Base-by-base conservation (phyloP, 2,888 invertebrate genomes). In the Frankliniella fusca region DNA sequence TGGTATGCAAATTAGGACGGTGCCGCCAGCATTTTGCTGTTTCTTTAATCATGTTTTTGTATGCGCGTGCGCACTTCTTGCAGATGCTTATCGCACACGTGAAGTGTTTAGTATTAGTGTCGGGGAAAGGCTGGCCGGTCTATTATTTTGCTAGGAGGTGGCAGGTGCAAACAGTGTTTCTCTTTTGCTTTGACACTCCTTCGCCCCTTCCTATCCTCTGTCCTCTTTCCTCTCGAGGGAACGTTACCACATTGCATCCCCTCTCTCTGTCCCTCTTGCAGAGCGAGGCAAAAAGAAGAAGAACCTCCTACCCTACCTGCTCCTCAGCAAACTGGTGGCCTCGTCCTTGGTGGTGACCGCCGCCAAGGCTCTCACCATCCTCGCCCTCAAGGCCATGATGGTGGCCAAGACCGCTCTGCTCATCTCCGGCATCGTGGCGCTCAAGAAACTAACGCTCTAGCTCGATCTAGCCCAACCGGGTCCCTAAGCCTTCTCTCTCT, bases 331-430 rank as follows among this genome's bases (percentile, higher is more conserved):
- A n/a, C 61, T 61, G 86, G 93, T 95, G 86, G 95, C 95, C 9
- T 89, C 61, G 20, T 95, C 94, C 12, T 88, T 96, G 48, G 95
- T 95, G 28, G 90, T 96, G 81, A 87, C 95, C 82, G 95, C 95
- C 80, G 95, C 95, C 85, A 96, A 61, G 61, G 61, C 61, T n/a
- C 61, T 61, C 61, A 61, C 61, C 61, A 61, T 61, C 61, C 61
- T 61, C 61, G 61, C 61, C 61, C 18, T 61, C 61, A 61, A 96
- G 88, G 95, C 95, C 79, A 88, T 95, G 84, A 95, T 95, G 85
- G 94, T 95, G 81, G 94, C 95, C 84, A 95, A 95, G 87, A 88
- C 95, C 85, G 95, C 95, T 0, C 88, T 95, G 82, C 94, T 95
- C 0, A 89, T 95, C 81, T 95, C 95, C 83, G 94, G 93, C 85